Evolutionary conservation across 1,140 invertebrate genomes (phyloP), one percentile per base, ranked within the genome.

Genomic region (Wiebesia pumilae): DNA sequence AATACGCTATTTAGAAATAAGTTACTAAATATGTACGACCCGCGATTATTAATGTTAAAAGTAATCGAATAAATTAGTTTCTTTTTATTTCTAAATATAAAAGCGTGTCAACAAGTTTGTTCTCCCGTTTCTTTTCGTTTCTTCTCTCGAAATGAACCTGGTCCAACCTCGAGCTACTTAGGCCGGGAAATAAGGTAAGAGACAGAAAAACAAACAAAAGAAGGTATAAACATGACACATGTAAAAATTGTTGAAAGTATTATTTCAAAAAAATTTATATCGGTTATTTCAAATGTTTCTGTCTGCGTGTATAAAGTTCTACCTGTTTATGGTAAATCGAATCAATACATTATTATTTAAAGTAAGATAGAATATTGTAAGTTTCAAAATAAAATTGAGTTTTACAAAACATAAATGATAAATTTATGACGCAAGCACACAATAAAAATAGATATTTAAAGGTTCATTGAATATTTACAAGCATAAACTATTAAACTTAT

Each of bases 211-310:
- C n/a, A n/a, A n/a, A n/a, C n/a, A n/a, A n/a, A n/a, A n/a, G n/a
- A n/a, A n/a, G n/a, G n/a, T n/a, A n/a, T n/a, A n/a, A n/a, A n/a
- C n/a, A n/a, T n/a, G n/a, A n/a, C n/a, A n/a, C n/a, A n/a, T n/a
- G n/a, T 54, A 10, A 73, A 81, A 86, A 86, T 77, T 82, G 40
- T 65, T 75, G 35, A 82, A 81, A 86, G 80, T 86, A 86, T 86
- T 86, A 82, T 86, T 86, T 86, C 77, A 85, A 86, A 83, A 78
- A 86, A 86, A 86, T 81, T 69, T 78, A 83, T 83, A 78, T 83
- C 47, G 30, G 43, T 86, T 58, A 82, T 86, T 81, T 86, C 27
- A 81, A 85, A 67, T 43, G 38, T 78, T 67, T 27, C 40, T 40
- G 19, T 43, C 62, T 84, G 1, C 30, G 19, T 51, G 21, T 43